Evolutionary conservation across 2,113 vertebrate species (phyloP), one percentile per base, ranked within the genome.

Genomic region (Mystacornis crossleyi): DNA sequence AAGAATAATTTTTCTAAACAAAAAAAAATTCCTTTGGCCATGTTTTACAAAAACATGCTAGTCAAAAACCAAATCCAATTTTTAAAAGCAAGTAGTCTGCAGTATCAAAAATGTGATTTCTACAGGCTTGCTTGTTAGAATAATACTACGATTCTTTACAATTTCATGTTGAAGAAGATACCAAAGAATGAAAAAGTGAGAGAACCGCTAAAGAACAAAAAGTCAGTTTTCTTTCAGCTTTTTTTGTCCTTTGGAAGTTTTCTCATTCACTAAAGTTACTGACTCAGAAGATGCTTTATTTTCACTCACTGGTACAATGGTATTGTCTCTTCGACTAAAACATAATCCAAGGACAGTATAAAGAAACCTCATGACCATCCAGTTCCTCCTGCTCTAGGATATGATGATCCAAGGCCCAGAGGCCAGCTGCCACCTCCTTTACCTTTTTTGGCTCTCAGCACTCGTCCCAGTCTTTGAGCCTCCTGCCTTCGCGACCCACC

Each of bases 401-500:
- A 12, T 4, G 4, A 6, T 6, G 14, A 66, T 9, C 14, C 45
- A 54, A 72, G 58, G 38, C 48, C n/a, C 42, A 80, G 43, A 91
- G 69, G 36, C 40, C 67, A 89, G 21, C 8, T 28, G 83, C 2
- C n/a, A 15, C 6, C 25, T 64, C 36, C 25, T 74, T 95, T 96
- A 99, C 99, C 99, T 99, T 99, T 99, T 83, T 99, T 99, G 64
- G 99, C 99, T 96, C 99, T 97, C 71, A 99, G 98, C 51, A 99
- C 99, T 91, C 99, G 98, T 26, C 99, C 99, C 47, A 99, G 97
- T n/a, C 99, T 98, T 96, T 99, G 99, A 36, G 99, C 99, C 81
- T 99, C 99, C 95, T 99, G 99, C 47, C 99, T 97, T n/a, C 99
- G 98, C 24, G 99, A 99, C 23, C 99, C 99, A 21, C 99, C 99